Evolutionary conservation across 2,113 vertebrate genomes (phyloP).

Genomic region (Callionymus lyra): DNA sequence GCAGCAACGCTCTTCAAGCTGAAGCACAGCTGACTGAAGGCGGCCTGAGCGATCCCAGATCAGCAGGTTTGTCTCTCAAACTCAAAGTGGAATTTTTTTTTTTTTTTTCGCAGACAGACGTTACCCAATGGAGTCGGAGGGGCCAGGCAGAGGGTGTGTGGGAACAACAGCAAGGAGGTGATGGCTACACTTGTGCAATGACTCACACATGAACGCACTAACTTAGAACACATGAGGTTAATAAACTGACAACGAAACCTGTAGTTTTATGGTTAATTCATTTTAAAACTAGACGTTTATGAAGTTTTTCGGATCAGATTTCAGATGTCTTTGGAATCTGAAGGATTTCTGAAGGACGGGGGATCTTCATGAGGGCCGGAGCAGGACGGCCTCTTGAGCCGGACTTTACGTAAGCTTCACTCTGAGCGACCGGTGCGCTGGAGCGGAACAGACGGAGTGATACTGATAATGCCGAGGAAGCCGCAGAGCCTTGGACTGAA

Average conservation of each 20-base stretch:
- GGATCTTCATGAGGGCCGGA: conserved; percentile 14
- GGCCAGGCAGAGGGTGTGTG: conserved; percentile 44
- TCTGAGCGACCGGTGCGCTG: conserved; percentile 24
- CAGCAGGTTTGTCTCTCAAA: conserved; percentile 26
- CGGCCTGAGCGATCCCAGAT: conserved; percentile 35
- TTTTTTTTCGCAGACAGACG: conserved; percentile 48
- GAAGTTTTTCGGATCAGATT: too few relatives aligned
- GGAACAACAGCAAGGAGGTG: conserved; percentile 24
- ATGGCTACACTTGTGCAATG: conserved; percentile 20
- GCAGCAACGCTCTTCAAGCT: conserved; percentile 28
- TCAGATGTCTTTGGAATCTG: too few relatives aligned
- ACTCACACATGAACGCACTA: conserved; percentile 2
- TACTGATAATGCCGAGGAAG: conserved; percentile 31
- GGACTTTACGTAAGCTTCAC: conserved; percentile 41
- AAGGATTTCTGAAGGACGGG: background rate
- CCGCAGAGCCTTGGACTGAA: conserved; percentile 30
- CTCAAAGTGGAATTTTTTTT: conserved; percentile 35
- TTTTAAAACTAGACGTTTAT: too few relatives aligned
- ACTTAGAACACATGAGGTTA: conserved; percentile 1
- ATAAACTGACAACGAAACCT: too few relatives aligned
- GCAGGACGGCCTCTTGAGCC: conserved; percentile 11
- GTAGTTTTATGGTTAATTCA: background rate
- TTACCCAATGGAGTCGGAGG: conserved; percentile 37
- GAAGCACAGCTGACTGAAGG: conserved; percentile 49
- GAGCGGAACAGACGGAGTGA: conserved; percentile 47